These are phyloP conservation scores for Acronicta leporina DNA, from an alignment of 2,888 invertebrate species.

Conservation along the genomic window DNA sequence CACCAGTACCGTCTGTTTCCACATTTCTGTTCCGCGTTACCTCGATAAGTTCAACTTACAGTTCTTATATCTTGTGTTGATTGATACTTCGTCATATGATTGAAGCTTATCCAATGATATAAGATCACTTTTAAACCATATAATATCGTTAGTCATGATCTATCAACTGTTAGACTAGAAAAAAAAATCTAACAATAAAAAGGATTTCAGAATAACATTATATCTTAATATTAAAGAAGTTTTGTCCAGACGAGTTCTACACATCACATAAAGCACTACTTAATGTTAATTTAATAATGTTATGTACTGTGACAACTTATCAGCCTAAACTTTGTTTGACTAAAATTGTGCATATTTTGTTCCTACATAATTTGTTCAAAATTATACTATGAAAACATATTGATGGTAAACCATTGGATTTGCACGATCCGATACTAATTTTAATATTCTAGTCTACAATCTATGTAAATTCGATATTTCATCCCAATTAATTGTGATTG, in stretches of 20 bases:
- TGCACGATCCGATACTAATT: constrained; percentile 29
- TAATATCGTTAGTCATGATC: no score
- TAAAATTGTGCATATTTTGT: constrained; percentile 5
- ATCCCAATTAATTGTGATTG: constrained; percentile 46
- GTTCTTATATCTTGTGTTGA: not conserved
- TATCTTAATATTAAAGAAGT: no score
- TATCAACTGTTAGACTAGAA: no score
- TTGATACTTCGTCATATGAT: no score
- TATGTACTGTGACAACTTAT: not conserved
- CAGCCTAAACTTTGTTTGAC: constrained; percentile 2
- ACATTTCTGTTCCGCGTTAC: constrained; percentile 5
- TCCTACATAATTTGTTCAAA: no score
- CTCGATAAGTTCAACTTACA: not conserved
- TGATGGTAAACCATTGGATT: constrained; percentile 23
- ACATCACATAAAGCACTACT: no score
- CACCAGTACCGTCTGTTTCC: constrained; percentile 12
- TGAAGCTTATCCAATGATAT: no score
- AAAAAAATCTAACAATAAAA: no score
- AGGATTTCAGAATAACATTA: no score
- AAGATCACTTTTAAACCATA: no score
- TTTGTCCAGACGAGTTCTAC: no score
- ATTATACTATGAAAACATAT: constrained; percentile 13
- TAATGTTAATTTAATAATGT: no score
- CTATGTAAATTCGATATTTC: constrained; percentile 38
- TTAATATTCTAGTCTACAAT: constrained; percentile 40